Evolutionary conservation across 2,888 invertebrate species (phyloP).

Genomic region (Andrena haemorrhoa): DNA sequence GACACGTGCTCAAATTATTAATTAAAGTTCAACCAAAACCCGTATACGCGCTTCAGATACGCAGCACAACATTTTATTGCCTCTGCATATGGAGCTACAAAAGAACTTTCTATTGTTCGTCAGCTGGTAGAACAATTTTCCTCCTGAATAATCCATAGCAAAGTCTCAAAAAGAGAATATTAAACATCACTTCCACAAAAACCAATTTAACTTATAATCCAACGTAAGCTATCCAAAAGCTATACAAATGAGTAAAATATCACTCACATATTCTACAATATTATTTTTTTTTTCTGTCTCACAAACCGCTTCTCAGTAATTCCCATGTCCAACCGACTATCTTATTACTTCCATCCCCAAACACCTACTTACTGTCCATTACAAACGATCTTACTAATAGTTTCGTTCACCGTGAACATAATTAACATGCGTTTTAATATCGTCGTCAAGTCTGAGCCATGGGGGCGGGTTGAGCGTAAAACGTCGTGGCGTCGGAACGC

Average conservation of each 20-base stretch:
- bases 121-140: too few relatives aligned
- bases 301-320: neutral
- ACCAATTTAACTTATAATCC: too few relatives aligned
- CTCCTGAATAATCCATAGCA: too few relatives aligned
- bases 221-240: too few relatives aligned
- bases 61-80: neutral
- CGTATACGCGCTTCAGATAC: constrained; percentile 13
- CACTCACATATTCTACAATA: neutral
- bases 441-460: constrained; percentile 18
- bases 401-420: constrained; percentile 32
- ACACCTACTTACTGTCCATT: neutral
- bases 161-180: too few relatives aligned
- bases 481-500: constrained; percentile 51
- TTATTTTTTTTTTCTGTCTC: neutral
- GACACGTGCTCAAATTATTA: constrained; percentile 53
- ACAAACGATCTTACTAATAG: constrained; percentile 34
- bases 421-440: constrained; percentile 60
- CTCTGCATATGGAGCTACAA: neutral
- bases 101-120: too few relatives aligned
- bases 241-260: too few relatives aligned
- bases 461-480: constrained; percentile 47
- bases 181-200: too few relatives aligned
- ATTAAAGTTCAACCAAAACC: constrained; percentile 43
- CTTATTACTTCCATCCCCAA: neutral
- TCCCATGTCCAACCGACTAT: neutral